Conservation (phyloP, 2,113 vertebrate species). For the Octodon degus region DNA sequence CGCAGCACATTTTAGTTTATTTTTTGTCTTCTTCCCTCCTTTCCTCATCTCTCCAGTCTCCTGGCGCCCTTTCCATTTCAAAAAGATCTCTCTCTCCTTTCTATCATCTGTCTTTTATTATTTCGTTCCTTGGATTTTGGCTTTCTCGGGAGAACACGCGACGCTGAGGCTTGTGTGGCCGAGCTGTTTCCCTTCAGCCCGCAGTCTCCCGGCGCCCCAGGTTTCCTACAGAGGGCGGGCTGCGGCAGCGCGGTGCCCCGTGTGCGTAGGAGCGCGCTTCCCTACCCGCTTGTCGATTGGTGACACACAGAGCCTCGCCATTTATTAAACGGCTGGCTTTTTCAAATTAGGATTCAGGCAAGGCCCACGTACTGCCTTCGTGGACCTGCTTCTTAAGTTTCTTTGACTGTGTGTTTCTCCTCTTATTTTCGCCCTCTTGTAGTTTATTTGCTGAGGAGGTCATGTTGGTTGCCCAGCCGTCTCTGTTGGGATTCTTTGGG, state of each 20-base stretch:
- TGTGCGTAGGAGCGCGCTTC: not conserved
- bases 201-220: not conserved
- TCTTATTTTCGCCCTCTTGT: not conserved
- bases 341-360: constrained; percentile 8
- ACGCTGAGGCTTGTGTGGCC: not conserved
- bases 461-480: not conserved
- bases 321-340: not conserved
- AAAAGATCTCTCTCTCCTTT: not conserved
- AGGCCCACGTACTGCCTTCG: not conserved
- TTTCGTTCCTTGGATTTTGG: not conserved
- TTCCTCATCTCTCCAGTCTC: not conserved
- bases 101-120: not conserved
- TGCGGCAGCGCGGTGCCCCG: not conserved
- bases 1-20: not conserved
- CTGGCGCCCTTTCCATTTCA: not conserved
- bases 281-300: not conserved
- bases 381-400: not conserved
- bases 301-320: not conserved
- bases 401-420: not conserved
- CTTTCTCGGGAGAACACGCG: not conserved
- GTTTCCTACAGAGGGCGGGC: not conserved
- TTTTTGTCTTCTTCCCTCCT: not conserved
- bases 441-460: not conserved
- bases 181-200: not conserved
- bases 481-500: not conserved